Percentiles rank a stretch among this genome's conserved stretches.
These are phyloP conservation scores for Digitonthophagus gazella DNA, from an alignment of 2,888 invertebrate genomes.

Conservation along the genomic window DNA sequence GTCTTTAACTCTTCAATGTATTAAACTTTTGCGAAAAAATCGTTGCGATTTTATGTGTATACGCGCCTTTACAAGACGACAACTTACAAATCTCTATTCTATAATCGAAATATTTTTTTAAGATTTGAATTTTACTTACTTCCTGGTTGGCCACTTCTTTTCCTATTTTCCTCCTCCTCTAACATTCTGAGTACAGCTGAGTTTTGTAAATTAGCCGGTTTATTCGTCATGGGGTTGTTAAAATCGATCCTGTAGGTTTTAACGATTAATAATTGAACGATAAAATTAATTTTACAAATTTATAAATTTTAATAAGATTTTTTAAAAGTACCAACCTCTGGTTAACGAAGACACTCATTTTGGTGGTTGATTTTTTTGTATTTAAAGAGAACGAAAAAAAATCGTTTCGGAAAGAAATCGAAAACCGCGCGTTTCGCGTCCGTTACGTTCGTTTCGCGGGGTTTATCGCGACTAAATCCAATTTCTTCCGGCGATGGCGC, in stretches of 20 bases:
- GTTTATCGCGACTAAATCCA: slow-evolving; percentile 13
- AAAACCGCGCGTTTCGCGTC: neutral
- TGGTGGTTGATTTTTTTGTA: neutral
- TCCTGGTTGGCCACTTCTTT: slow-evolving; percentile 61
- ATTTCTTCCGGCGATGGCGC: slow-evolving; percentile 7
- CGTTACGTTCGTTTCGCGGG: slow-evolving; percentile 11
- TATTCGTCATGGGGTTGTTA: slow-evolving; percentile 61
- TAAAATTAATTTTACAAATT: no score
- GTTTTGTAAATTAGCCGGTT: slow-evolving; percentile 79
- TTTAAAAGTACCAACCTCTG: neutral
- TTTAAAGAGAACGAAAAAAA: no score
- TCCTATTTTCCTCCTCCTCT: slow-evolving; percentile 76
- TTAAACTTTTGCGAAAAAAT: neutral
- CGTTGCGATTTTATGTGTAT: neutral
- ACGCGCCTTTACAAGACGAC: neutral
- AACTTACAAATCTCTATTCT: neutral
- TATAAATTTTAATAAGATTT: neutral
- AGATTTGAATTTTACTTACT: slow-evolving; percentile 53
- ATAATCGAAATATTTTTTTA: neutral
- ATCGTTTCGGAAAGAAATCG: slow-evolving; percentile 9
- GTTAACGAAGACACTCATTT: neutral
- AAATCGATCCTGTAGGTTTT: slow-evolving; percentile 71
- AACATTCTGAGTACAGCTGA: slow-evolving; percentile 82
- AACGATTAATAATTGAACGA: no score
- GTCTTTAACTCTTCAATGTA: neutral